A percentile compares a stretch with the other conserved stretches of the same genome.
These are phyloP conservation scores for Antheraea mylitta DNA, from an alignment of 1,140 invertebrate species.

Conservation along the genomic window DNA sequence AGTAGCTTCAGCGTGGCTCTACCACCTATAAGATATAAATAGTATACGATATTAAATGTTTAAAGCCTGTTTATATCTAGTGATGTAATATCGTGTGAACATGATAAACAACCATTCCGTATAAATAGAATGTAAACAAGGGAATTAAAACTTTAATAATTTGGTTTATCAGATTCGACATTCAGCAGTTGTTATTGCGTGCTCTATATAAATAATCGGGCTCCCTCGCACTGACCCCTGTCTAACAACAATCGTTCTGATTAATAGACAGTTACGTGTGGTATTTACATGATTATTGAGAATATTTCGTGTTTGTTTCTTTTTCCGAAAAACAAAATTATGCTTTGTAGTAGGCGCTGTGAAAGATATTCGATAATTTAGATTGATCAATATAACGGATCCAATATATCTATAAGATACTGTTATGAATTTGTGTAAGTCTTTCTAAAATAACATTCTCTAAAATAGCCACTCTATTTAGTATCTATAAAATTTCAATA, in stretches of 20 bases:
- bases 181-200: slow-evolving; percentile 29
- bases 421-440: no score
- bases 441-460: no score
- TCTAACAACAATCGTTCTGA: slow-evolving; percentile 58
- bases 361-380: no score
- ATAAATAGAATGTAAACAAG: not conserved
- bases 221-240: not conserved
- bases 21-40: not conserved
- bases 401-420: no score
- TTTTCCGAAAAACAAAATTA: not conserved
- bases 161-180: slow-evolving; percentile 1
- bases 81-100: not conserved
- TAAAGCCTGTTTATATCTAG: not conserved
- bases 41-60: not conserved
- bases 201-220: slow-evolving; percentile 37
- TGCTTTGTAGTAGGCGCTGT: not conserved
- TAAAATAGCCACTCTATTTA: no score
- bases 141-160: not conserved
- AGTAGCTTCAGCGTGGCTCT: no score
- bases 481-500: no score
- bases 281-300: slow-evolving; percentile 43
- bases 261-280: slow-evolving; percentile 51
- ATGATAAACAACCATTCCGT: not conserved
- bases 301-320: slow-evolving; percentile 4
- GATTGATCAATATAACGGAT: no score